These are phyloP conservation scores for Synanthedon myopaeformis DNA, from an alignment of 2,888 invertebrate species.

Conservation along the genomic window DNA sequence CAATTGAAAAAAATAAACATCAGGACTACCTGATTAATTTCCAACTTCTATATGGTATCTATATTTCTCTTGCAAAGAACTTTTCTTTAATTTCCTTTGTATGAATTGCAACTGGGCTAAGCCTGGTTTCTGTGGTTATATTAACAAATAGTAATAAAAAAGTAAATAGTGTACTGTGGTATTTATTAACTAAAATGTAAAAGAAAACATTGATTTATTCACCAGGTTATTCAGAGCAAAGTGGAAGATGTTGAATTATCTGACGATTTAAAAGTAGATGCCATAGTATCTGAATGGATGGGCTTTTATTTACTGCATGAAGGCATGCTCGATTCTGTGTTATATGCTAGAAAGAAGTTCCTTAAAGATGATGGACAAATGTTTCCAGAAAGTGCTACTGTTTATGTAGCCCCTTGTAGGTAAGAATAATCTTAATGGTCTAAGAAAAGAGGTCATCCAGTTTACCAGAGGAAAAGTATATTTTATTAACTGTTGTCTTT, in stretches of 20 bases:
- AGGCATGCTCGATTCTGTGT: conserved; percentile 93
- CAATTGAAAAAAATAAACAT: too few relatives aligned
- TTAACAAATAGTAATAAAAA: too few relatives aligned
- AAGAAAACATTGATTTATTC: not conserved
- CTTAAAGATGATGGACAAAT: conserved; percentile 78
- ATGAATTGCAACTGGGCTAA: too few relatives aligned
- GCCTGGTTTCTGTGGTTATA: too few relatives aligned
- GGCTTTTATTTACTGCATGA: conserved; percentile 96
- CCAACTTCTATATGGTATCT: too few relatives aligned
- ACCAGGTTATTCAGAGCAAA: conserved; percentile 77
- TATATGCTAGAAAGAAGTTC: conserved; percentile 84
- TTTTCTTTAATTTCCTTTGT: too few relatives aligned
- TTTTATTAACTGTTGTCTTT: too few relatives aligned
- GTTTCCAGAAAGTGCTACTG: conserved; percentile 77
- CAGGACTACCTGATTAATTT: too few relatives aligned
- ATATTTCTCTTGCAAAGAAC: too few relatives aligned
- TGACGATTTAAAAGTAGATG: conserved; percentile 78
- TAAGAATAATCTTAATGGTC: conserved; percentile 35
- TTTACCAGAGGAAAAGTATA: not conserved
- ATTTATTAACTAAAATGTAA: not conserved
- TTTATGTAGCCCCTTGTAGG: conserved; percentile 74
- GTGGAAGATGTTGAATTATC: conserved; percentile 82
- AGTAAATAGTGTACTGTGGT: too few relatives aligned
- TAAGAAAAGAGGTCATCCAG: not conserved
- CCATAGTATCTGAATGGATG: conserved; percentile 98